A percentile compares a stretch with the other conserved stretches of the same genome.
Evolutionary conservation across 2,888 invertebrate species (phyloP).

Genomic region (Drosophila parthenogenetica): DNA sequence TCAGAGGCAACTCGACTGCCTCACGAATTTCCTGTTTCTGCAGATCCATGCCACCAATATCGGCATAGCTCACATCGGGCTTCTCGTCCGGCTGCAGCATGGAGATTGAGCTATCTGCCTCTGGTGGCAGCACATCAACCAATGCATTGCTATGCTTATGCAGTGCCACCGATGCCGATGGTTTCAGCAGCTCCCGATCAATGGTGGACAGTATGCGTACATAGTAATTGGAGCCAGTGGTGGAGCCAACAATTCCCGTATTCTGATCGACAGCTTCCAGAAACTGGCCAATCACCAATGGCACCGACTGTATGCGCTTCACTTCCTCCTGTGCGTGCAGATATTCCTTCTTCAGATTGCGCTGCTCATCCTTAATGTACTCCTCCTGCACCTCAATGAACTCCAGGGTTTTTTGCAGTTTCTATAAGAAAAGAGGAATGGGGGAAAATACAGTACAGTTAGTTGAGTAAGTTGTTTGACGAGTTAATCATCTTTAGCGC

Average conservation of each 20-base stretch:
- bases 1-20: slow-evolving; percentile 98
- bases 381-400: slow-evolving; percentile 99
- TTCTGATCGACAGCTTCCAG: slow-evolving; percentile 99
- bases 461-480: neutral
- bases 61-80: slow-evolving; percentile 98
- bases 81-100: slow-evolving; percentile 99
- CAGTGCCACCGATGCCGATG: slow-evolving; percentile 98
- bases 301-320: slow-evolving; percentile 99
- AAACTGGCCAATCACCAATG: slow-evolving; percentile 99
- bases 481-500: too few species aligned
- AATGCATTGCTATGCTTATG: slow-evolving; percentile 99
- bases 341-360: slow-evolving; percentile 99
- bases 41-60: slow-evolving; percentile 99
- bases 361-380: slow-evolving; percentile 99
- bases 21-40: slow-evolving; percentile 99
- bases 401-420: slow-evolving; percentile 97
- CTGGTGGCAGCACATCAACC: slow-evolving; percentile 99
- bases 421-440: slow-evolving; percentile 86
- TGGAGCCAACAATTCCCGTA: slow-evolving; percentile 99
- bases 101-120: slow-evolving; percentile 99
- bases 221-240: slow-evolving; percentile 99
- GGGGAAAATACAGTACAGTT: neutral
- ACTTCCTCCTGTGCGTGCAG: slow-evolving; percentile 99
- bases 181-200: slow-evolving; percentile 98
- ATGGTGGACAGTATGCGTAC: slow-evolving; percentile 99